These are phyloP conservation scores for Heterocephalus glaber DNA, from an alignment of 2,113 vertebrate species.

Conservation along the genomic window DNA sequence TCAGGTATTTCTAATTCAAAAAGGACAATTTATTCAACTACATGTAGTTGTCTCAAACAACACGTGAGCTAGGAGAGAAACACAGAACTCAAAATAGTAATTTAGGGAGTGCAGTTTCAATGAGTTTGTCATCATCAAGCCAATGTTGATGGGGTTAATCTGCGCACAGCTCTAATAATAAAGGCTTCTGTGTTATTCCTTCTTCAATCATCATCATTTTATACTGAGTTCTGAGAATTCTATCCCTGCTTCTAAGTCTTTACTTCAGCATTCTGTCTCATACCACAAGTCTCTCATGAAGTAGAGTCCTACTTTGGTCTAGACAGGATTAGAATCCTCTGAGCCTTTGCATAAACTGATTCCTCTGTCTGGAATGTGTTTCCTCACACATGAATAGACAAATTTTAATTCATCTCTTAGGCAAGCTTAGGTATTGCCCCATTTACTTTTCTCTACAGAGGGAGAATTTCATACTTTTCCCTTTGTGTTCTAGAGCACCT, in stretches of 20 bases:
- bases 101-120: neutral
- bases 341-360: neutral
- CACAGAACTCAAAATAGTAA: neutral
- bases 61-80: neutral
- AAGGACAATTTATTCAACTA: neutral
- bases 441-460: neutral
- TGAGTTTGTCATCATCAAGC: neutral
- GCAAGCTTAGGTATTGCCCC: neutral
- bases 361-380: neutral
- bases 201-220: neutral
- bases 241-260: neutral
- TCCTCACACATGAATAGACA: neutral
- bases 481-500: neutral
- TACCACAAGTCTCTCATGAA: neutral
- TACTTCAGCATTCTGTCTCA: neutral
- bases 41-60: neutral
- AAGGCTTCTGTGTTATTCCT: neutral
- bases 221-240: neutral
- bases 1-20: constrained; percentile 16
- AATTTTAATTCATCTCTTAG: neutral
- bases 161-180: neutral
- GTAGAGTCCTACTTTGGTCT: neutral
- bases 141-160: neutral
- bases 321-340: neutral
- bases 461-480: neutral